Evolutionary conservation across 2,113 vertebrate species (phyloP).

Genomic region (Talpa occidentalis): DNA sequence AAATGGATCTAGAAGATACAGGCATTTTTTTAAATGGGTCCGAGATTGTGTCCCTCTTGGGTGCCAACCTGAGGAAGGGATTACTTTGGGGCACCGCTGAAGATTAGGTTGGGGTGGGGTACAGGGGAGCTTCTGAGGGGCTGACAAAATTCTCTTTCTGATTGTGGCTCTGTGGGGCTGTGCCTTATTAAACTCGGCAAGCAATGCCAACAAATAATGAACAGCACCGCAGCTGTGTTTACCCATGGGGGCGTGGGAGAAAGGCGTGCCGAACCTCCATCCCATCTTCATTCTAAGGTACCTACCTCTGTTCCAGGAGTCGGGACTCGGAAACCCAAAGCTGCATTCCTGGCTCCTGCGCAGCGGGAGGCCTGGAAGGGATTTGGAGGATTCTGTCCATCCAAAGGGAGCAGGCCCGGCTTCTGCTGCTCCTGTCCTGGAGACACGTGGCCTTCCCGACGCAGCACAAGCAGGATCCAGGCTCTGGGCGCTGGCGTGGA

Average conservation of each 20-base stretch:
- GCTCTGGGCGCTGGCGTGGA: not conserved
- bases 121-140: too few relatives aligned
- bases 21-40: not conserved
- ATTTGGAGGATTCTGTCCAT: not conserved
- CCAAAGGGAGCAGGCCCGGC: not conserved
- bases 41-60: not conserved
- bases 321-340: not conserved
- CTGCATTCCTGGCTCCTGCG: not conserved
- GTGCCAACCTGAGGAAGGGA: not conserved
- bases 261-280: not conserved
- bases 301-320: not conserved
- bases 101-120: not conserved
- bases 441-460: too few relatives aligned
- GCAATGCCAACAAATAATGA: not conserved
- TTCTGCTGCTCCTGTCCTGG: not conserved
- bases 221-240: not conserved
- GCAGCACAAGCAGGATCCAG: not conserved
- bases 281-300: not conserved
- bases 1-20: not conserved
- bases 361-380: not conserved
- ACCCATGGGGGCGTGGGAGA: rapidly evolving
- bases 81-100: not conserved
- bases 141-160: not conserved
- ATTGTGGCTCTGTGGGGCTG: not conserved
- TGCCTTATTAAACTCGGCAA: not conserved